Base-by-base conservation (phyloP, 2,113 vertebrate genomes). In the Podilymbus podiceps region DNA sequence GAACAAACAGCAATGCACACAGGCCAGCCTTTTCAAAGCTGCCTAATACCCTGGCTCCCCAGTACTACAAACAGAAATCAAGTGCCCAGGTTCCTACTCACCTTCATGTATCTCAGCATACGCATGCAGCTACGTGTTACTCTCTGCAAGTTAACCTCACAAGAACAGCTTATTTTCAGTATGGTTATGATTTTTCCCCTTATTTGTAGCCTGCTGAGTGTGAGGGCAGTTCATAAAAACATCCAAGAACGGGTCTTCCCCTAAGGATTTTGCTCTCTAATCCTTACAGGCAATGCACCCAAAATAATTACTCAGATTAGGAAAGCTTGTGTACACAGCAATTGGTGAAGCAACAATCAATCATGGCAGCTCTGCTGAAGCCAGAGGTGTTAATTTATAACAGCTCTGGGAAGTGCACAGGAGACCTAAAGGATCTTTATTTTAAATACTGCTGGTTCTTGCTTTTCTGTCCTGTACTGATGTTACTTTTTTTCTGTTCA, bases 71-170 rank as follows among this genome's bases (percentile, higher is more conserved):
- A 71, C 3, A 75, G 77, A 78, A 83, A 71, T 7, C 31, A 38
- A 68, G 30, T 5, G 23, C 53, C 80, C 72, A 55, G 55, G 14
- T 50, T 66, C 33, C 53, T 59, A 15, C 68, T 76, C 3, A 15
- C 68, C 63, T 67, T 20, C 53, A 4, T 9, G 44, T 5, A n/a
- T 11, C 78, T 76, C 66, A 53, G 33, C 58, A 15, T 4, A 46
- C 17, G 15, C 38, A 40, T 0, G 7, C 13, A 47, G n/a, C 8
- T 24, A 8, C 0, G 0, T 12, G 71, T 4, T 19, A 15, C 38
- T 62, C 71, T 44, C 73, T n/a, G 27, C 9, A 35, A 50, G 60
- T 14, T 66, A 56, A 19, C 27, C 49, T 68, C 52, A 33, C 35
- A 30, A 12, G 35, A 95, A 75, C 0, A 30, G 33, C 16, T 73